Base-by-base conservation (phyloP, 1,140 invertebrate genomes). In the Cylas formicarius region DNA sequence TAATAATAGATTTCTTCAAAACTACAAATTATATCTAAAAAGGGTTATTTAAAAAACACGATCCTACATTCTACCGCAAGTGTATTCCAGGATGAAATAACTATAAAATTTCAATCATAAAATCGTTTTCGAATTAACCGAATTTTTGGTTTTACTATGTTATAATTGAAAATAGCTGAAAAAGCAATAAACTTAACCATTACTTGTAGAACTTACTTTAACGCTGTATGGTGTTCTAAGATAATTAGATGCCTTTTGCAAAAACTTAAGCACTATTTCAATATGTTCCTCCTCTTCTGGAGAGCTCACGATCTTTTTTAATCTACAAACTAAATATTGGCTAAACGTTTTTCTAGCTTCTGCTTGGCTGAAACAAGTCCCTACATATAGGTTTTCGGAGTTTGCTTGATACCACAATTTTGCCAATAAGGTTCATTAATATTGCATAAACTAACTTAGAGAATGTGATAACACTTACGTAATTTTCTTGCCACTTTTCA, bases 321-420 rank as follows among this genome's bases (percentile, higher is more conserved):
- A 72, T 43, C 92, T 78, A 52, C 81, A 77, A 36, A 81, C 77
- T 42, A 94, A 69, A 69, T 90, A 94, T 56, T 85, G 75, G 4
- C 84, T 81, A 65, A 94, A 92, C 1, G 84, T 81, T 62, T 82
- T 82, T 7, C 89, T 75, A 0, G 84, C 82, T 67, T 92, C 72
- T 20, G 68, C 66, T 57, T 67, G 65, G 1, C 73, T 74, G 62
- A 35, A 58, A 60, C 46, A 48, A 14, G 24, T 41, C 46, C 23
- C 46, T 40, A 40, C n/a, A 36, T 29, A 18, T 38, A 45, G 10
- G 32, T 14, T 45, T 9, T 10, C 4, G 4, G 14, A n/a, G n/a
- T n/a, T n/a, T n/a, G n/a, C n/a, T n/a, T n/a, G n/a, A n/a, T n/a
- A n/a, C n/a, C n/a, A n/a, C n/a, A n/a, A n/a, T n/a, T n/a, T n/a